Conservation (phyloP, 2,888 invertebrate species). For the Cheilosia vulpina region DNA sequence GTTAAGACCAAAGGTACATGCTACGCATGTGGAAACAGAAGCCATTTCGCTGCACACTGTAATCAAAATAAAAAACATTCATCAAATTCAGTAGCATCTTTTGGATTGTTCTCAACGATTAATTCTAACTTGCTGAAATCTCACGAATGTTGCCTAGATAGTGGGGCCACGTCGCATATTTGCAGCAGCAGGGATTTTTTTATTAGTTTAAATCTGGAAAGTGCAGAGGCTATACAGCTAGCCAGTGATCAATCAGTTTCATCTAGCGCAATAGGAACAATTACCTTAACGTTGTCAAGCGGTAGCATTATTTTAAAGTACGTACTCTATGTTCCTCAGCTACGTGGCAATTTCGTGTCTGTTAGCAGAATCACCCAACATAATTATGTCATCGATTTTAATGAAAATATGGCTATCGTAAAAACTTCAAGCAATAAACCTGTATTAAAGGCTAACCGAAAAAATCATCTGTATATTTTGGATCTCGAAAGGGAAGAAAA, state of each 20-base stretch:
- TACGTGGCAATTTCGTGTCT: slow-evolving; percentile 20
- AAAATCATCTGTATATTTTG: slow-evolving; percentile 3
- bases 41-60: slow-evolving; percentile 14
- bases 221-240: neutral
- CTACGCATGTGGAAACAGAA: slow-evolving; percentile 24
- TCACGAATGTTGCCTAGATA: too few species aligned
- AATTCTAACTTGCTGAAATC: neutral
- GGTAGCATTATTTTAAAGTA: slow-evolving; percentile 5
- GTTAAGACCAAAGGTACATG: slow-evolving; percentile 3
- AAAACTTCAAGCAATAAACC: slow-evolving; percentile 7
- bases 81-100: neutral
- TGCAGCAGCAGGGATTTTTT: neutral
- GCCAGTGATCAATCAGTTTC: slow-evolving; percentile 18
- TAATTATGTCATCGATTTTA: neutral
- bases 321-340: slow-evolving; percentile 10
- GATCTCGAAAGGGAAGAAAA: neutral
- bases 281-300: neutral
- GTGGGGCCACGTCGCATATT: slow-evolving; percentile 11
- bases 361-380: slow-evolving; percentile 31
- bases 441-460: slow-evolving; percentile 3
- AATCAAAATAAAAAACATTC: neutral
- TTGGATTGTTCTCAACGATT: neutral
- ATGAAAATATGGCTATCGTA: slow-evolving; percentile 1
- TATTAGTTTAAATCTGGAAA: neutral
- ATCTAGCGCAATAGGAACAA: slow-evolving; percentile 16